Evolutionary conservation across 1,140 invertebrate species (phyloP).

Genomic region (Diorhabda elongata): DNA sequence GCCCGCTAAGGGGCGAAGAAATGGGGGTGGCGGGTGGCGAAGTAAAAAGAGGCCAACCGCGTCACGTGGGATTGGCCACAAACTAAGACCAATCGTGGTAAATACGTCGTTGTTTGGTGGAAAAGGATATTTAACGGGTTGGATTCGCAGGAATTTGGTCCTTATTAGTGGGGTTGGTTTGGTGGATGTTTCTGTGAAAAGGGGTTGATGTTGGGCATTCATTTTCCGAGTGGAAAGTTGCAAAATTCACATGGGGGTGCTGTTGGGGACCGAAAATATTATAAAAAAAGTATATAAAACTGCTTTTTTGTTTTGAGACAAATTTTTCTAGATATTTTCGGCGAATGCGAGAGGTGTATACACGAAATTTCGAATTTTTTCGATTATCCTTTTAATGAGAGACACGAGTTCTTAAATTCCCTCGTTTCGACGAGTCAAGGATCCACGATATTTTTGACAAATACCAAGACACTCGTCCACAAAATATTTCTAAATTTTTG

Average conservation of each 20-base stretch:
- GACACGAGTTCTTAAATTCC: too few relatives aligned
- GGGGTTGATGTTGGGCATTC: background rate
- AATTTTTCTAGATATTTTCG: too few relatives aligned
- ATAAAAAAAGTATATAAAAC: too few relatives aligned
- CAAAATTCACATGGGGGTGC: background rate
- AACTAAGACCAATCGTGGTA: slow-evolving; percentile 35
- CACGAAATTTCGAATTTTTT: too few relatives aligned
- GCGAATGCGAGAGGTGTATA: too few relatives aligned
- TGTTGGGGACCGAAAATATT: too few relatives aligned
- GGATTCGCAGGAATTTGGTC: background rate
- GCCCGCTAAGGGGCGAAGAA: background rate
- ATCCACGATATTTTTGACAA: too few relatives aligned
- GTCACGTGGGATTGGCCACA: slow-evolving; percentile 34
- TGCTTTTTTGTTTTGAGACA: too few relatives aligned
- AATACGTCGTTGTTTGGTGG: slow-evolving; percentile 28
- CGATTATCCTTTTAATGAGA: too few relatives aligned
- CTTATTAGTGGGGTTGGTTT: background rate
- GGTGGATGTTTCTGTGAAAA: background rate
- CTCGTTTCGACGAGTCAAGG: too few relatives aligned
- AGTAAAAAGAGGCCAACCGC: slow-evolving; percentile 33
- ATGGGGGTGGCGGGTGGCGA: slow-evolving; percentile 16
- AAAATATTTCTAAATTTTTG: too few relatives aligned
- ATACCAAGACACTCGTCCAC: too few relatives aligned
- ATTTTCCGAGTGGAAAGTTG: background rate
- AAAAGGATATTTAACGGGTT: background rate